These are phyloP conservation scores for Drosophila lacteicornis DNA, from an alignment of 1,140 invertebrate species.

Conservation along the genomic window DNA sequence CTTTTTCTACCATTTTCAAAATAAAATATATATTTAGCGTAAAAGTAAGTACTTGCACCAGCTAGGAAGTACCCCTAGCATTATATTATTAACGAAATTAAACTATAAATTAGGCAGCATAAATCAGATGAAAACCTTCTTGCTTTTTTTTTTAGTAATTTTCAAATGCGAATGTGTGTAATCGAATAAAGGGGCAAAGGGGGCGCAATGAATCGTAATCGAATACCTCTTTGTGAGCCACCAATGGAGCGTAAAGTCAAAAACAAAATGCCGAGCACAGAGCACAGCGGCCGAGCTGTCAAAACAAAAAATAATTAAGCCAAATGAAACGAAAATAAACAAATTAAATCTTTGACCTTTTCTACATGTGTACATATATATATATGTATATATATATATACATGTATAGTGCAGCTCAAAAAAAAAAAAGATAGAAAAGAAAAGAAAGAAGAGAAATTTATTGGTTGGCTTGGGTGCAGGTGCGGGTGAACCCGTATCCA, in stretches of 20 bases:
- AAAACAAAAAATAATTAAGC: conserved; percentile 54
- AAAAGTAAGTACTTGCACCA: no score
- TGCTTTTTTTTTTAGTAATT: background rate
- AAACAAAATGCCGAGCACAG: conserved; percentile 21
- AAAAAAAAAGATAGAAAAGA: no score
- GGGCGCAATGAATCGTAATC: conserved; percentile 23
- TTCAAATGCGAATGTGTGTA: background rate
- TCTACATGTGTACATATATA: background rate
- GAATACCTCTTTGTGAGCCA: conserved; percentile 30
- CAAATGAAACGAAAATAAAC: conserved; percentile 30
- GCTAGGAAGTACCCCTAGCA: no score
- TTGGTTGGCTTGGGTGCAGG: conserved; percentile 36
- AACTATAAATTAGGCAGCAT: conserved; percentile 1
- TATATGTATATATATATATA: background rate
- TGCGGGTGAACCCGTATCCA: conserved; percentile 38
- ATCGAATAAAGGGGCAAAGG: conserved; percentile 5
- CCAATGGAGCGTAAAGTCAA: conserved; percentile 56
- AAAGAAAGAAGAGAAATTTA: conserved; percentile 3
- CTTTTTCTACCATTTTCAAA: no score
- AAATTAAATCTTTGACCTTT: conserved; percentile 41
- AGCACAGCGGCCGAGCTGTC: conserved; percentile 29
- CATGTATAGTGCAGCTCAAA: no score
- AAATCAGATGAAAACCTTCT: background rate
- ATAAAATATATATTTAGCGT: no score
- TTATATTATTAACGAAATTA: no score